Evolutionary conservation across 2,797 vertebrate species (phyloP).

Genomic region (Pseudopleuronectes americanus): DNA sequence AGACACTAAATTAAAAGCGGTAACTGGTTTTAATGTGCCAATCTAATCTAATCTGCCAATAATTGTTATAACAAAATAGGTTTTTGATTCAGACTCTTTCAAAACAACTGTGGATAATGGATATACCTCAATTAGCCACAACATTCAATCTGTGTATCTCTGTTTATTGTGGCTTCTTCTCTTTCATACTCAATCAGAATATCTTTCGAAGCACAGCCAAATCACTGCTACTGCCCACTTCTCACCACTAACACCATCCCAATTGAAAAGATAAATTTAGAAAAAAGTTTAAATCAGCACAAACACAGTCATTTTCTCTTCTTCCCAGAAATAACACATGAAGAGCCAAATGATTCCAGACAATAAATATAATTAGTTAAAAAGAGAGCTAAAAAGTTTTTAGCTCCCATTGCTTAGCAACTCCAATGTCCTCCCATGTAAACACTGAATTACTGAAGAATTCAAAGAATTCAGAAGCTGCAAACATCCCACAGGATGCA

Average conservation of each 20-base stretch:
- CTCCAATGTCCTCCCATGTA: constrained; percentile 14
- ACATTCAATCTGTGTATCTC: not conserved
- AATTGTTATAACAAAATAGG: not conserved
- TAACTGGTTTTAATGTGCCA: no score
- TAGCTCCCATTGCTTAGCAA: constrained; percentile 60
- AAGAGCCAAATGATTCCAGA: constrained; percentile 37
- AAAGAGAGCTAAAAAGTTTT: no score
- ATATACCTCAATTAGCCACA: not conserved
- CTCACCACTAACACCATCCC: constrained; percentile 13
- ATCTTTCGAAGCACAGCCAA: constrained; percentile 12
- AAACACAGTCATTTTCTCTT: constrained; percentile 20
- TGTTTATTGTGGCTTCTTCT: not conserved
- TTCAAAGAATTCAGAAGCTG: constrained; percentile 9
- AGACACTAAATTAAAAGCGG: no score
- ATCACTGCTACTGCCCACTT: constrained; percentile 20
- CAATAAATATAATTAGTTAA: constrained; percentile 52
- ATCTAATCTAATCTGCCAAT: not conserved
- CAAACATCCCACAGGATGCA: constrained; percentile 2
- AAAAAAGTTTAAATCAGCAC: constrained; percentile 27
- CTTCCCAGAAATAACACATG: constrained; percentile 41
- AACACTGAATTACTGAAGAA: constrained; percentile 15
- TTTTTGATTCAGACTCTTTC: not conserved
- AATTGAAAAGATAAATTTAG: constrained; percentile 29
- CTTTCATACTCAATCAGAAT: constrained; percentile 9
- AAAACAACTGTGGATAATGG: not conserved